Percentiles rank a stretch among this genome's conserved stretches.
These are phyloP conservation scores for Diprion similis DNA, from an alignment of 1,140 invertebrate genomes.

Conservation along the genomic window DNA sequence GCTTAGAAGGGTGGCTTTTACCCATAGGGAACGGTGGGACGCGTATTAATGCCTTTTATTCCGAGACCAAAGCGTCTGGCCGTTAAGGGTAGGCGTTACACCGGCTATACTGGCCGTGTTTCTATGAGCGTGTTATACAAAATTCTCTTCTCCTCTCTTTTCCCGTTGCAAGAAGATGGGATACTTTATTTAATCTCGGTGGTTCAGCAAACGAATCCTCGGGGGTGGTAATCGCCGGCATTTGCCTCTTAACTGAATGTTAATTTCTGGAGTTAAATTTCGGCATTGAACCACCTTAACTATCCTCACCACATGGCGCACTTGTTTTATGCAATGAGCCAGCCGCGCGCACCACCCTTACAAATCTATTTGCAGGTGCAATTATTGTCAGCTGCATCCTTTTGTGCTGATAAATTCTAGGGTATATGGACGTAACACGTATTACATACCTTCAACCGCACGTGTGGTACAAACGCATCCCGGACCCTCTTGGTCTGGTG, in stretches of 20 bases:
- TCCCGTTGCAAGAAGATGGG: too few species aligned
- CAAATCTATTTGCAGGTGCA: neutral
- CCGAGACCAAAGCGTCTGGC: neutral
- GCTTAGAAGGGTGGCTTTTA: neutral
- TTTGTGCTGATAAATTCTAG: neutral
- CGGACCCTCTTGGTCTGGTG: too few species aligned
- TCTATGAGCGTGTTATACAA: too few species aligned
- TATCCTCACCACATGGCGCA: neutral
- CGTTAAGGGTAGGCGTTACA: neutral
- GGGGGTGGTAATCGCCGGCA: neutral
- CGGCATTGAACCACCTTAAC: neutral
- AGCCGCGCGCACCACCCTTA: neutral
- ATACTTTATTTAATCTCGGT: too few species aligned
- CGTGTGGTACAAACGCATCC: too few species aligned
- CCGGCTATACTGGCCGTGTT: neutral
- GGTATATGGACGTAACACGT: neutral
- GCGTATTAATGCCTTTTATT: conserved; percentile 4
- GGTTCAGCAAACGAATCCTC: too few species aligned
- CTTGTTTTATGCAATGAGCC: neutral
- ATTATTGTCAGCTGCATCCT: conserved; percentile 1
- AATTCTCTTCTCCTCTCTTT: neutral
- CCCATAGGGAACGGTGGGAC: neutral
- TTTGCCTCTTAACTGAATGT: neutral
- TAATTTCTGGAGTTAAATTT: neutral
- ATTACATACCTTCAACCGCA: too few species aligned